A percentile compares a stretch with the other conserved stretches of the same genome.
Evolutionary conservation across 2,888 invertebrate species (phyloP).

Genomic region (Oscheius sp.): DNA sequence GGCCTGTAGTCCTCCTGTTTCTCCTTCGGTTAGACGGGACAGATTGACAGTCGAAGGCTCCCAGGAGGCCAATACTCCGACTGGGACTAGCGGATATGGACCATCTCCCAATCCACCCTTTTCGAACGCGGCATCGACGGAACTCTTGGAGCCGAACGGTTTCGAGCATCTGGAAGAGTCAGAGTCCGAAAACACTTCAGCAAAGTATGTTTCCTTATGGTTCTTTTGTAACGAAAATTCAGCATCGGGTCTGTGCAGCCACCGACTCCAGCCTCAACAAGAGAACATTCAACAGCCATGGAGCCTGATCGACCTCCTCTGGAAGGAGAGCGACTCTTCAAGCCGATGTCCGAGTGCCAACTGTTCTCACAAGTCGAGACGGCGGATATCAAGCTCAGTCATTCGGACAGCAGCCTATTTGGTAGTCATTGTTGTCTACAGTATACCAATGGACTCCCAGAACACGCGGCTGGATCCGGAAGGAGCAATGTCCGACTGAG

Average conservation of each 20-base stretch:
- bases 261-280: constrained; percentile 54
- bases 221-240: constrained; percentile 12
- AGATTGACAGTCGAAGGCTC: constrained; percentile 17
- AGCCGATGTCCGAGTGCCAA: constrained; percentile 41
- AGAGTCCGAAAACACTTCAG: constrained; percentile 4
- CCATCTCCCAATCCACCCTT: background rate
- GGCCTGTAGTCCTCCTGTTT: constrained; percentile 55
- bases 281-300: constrained; percentile 48
- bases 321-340: constrained; percentile 32
- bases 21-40: constrained; percentile 39
- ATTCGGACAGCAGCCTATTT: constrained; percentile 59
- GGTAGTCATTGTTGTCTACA: constrained; percentile 20
- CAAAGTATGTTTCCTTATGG: constrained; percentile 2
- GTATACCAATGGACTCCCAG: constrained; percentile 24
- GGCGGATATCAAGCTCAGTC: constrained; percentile 53
- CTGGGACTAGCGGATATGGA: constrained; percentile 25
- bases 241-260: constrained; percentile 59
- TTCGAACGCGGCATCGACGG: constrained; percentile 2
- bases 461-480: constrained; percentile 43
- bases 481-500: constrained; percentile 7
- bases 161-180: constrained; percentile 7
- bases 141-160: constrained; percentile 6
- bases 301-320: constrained; percentile 32
- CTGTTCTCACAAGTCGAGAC: constrained; percentile 10
- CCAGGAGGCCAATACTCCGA: background rate